These are phyloP conservation scores for Ochotona princeps DNA, from an alignment of 2,113 vertebrate species.

Conservation along the genomic window DNA sequence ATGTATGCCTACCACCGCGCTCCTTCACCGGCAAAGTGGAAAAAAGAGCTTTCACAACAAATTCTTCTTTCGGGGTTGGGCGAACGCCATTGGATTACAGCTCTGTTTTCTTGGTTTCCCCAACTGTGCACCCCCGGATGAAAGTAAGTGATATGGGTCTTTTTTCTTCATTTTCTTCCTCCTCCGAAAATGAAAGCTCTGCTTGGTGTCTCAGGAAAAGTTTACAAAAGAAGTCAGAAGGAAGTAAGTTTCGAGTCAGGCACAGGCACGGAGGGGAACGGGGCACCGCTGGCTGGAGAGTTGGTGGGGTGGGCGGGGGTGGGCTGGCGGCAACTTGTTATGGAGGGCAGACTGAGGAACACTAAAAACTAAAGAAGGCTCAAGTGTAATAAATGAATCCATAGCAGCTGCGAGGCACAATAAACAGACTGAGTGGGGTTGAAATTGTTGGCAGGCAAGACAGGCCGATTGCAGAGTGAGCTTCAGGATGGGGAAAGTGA, in stretches of 20 bases:
- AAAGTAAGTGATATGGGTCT: constrained; percentile 66
- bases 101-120: constrained; percentile 54
- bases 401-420: neutral
- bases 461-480: constrained; percentile 64
- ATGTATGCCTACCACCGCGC: constrained; percentile 83
- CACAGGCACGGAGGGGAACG: neutral
- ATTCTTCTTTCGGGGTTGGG: neutral
- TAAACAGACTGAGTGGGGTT: constrained; percentile 28
- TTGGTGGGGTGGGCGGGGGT: neutral
- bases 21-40: constrained; percentile 75
- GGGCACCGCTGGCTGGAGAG: neutral
- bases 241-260: neutral
- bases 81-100: constrained; percentile 68
- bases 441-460: constrained; percentile 76
- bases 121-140: constrained; percentile 62
- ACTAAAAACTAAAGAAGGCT: neutral
- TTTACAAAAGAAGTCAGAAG: constrained; percentile 20
- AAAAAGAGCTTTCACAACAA: neutral
- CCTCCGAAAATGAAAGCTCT: constrained; percentile 12
- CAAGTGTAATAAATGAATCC: constrained; percentile 17
- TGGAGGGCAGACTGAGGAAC: neutral
- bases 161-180: neutral
- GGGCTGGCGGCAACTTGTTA: constrained; percentile 1
- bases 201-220: constrained; percentile 31
- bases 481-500: neutral